A percentile compares a stretch with the other conserved stretches of the same genome.
Conservation (phyloP, 2,888 invertebrate species). For the Auanema sp. region DNA sequence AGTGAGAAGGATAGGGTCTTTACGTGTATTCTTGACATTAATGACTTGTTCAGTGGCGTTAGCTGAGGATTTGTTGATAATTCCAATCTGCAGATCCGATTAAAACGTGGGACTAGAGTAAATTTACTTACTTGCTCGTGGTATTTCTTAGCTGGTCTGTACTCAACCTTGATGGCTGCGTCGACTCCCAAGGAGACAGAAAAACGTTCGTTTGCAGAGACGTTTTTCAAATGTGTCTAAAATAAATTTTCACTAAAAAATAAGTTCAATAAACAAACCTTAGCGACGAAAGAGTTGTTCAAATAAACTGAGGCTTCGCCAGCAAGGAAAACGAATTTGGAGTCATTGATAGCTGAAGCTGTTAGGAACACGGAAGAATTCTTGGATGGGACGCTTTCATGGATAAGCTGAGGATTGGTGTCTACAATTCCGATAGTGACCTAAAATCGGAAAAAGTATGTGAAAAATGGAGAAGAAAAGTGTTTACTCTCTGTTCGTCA, state of each 20-base stretch:
- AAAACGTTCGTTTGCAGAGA: conserved; percentile 65
- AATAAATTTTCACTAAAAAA: conserved; percentile 8
- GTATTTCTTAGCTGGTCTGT: conserved; percentile 65
- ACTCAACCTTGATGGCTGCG: conserved; percentile 64
- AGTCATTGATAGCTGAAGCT: conserved; percentile 46
- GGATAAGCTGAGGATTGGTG: conserved; percentile 62
- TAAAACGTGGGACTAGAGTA: neutral
- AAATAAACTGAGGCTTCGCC: conserved; percentile 53
- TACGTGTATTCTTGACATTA: conserved; percentile 45
- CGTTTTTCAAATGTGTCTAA: conserved; percentile 57
- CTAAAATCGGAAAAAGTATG: conserved; percentile 15
- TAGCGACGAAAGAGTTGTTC: conserved; percentile 51
- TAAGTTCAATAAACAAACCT: conserved; percentile 19
- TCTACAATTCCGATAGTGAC: conserved; percentile 64
- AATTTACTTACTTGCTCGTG: conserved; percentile 49
- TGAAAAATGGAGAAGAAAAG: too few relatives aligned
- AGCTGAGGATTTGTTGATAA: conserved; percentile 38
- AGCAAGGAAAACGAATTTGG: conserved; percentile 44
- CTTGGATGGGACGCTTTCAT: conserved; percentile 64
- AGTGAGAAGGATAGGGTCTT: conserved; percentile 36
- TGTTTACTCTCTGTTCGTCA: conserved; percentile 58
- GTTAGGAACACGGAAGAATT: conserved; percentile 49
- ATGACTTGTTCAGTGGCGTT: conserved; percentile 47
- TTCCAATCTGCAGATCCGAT: conserved; percentile 25
- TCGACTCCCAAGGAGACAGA: conserved; percentile 66